phyloP scores from a whole-genome alignment of 1,140 invertebrate genomes.

The Papilio polytes region DNA sequence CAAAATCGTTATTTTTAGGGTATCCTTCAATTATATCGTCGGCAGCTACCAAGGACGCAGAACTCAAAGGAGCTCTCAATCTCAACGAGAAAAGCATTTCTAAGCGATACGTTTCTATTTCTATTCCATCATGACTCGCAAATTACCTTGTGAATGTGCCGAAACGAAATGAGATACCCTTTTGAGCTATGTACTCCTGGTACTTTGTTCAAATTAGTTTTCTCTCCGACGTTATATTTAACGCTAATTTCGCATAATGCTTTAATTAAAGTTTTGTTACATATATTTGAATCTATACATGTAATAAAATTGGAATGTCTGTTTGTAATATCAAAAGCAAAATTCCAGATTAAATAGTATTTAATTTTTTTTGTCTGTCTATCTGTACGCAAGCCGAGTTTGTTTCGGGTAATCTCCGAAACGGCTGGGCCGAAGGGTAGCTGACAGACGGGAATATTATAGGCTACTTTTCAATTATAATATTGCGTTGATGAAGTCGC shows the following conservation, averaged over 20 bases:
- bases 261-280: no score
- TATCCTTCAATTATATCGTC: conserved; percentile 19
- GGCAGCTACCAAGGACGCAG: conserved; percentile 1
- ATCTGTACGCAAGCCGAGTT: no score
- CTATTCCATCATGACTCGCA: conserved; percentile 26
- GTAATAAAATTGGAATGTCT: no score
- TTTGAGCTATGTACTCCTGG: conserved; percentile 43
- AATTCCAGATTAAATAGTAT: no score
- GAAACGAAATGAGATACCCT: conserved; percentile 37
- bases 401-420: no score
- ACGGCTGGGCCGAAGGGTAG: no score
- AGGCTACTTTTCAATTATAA: no score
- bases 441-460: no score
- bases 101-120: conserved; percentile 12
- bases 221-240: neutral
- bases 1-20: neutral
- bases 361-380: no score
- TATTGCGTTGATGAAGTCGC: no score
- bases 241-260: neutral
- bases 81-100: conserved; percentile 20
- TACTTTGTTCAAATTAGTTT: conserved; percentile 36
- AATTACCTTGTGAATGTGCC: conserved; percentile 16
- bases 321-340: no score
- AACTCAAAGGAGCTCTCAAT: conserved; percentile 18
- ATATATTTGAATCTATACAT: no score